Evolutionary conservation across 2,113 vertebrate genomes (phyloP).

Genomic region (Oryzias melastigma): DNA sequence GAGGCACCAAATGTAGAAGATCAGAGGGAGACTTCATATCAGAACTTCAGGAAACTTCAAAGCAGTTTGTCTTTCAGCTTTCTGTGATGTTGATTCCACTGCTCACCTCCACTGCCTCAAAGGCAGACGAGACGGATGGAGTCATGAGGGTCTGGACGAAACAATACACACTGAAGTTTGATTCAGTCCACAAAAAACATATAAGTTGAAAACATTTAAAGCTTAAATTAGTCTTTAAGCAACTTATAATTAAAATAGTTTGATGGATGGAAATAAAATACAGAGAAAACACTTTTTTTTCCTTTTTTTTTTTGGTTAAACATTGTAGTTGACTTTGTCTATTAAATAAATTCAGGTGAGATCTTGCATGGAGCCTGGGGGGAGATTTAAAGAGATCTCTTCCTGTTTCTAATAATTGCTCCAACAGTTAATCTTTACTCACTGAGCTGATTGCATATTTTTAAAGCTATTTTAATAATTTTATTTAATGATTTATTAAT

Average conservation of each 20-base stretch:
- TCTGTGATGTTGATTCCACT: constrained; percentile 42
- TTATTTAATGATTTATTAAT: too few species aligned
- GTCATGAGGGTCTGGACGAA: constrained; percentile 3
- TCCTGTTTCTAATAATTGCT: too few species aligned
- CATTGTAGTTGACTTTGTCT: too few species aligned
- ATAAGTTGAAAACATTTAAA: not conserved
- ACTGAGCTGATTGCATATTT: too few species aligned
- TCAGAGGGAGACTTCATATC: constrained; percentile 21
- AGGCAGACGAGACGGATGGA: constrained; percentile 4
- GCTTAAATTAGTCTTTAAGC: not conserved
- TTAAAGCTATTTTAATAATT: too few species aligned
- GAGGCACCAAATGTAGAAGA: constrained; percentile 38
- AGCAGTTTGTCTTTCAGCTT: constrained; percentile 16
- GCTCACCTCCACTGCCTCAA: constrained; percentile 32
- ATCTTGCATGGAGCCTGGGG: too few species aligned
- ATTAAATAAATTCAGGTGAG: too few species aligned
- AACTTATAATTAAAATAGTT: not conserved
- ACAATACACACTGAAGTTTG: constrained; percentile 7
- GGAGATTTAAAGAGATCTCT: too few species aligned
- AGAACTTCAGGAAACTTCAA: constrained; percentile 41
- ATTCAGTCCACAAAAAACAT: not conserved
- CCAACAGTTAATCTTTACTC: too few species aligned
- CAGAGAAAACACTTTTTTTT: not conserved
- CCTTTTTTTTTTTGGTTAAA: too few species aligned
- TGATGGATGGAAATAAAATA: not conserved